A percentile compares a stretch with the other conserved stretches of the same genome.
phyloP scores from a whole-genome alignment of 2,113 vertebrate species.

The Triplophysa rosa region DNA sequence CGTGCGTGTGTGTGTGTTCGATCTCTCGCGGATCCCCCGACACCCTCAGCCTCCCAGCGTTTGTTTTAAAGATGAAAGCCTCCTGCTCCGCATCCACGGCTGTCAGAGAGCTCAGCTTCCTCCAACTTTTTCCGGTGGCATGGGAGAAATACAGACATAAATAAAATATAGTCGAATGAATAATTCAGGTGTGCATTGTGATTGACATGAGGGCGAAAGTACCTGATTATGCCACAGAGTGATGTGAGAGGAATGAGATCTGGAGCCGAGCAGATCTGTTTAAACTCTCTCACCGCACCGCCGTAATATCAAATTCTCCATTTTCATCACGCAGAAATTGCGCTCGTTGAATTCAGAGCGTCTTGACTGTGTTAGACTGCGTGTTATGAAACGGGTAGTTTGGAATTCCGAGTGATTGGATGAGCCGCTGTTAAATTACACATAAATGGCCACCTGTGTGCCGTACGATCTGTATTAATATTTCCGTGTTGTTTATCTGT shows the following conservation, averaged over 20 bases:
- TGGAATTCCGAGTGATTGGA: too few species aligned
- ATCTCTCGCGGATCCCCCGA: constrained; percentile 49
- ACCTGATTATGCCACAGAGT: constrained; percentile 69
- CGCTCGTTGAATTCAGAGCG: not conserved
- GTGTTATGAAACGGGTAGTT: not conserved
- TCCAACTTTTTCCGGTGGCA: constrained; percentile 72
- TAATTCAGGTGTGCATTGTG: constrained; percentile 75
- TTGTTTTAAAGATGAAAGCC: constrained; percentile 74
- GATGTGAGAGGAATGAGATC: constrained; percentile 70
- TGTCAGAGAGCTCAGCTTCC: constrained; percentile 67
- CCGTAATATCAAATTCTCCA: constrained; percentile 28
- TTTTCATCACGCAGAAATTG: constrained; percentile 17
- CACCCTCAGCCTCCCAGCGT: constrained; percentile 65
- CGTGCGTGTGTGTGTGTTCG: constrained; percentile 24
- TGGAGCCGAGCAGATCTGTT: constrained; percentile 30
- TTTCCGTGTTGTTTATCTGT: too few species aligned
- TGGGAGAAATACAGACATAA: constrained; percentile 77
- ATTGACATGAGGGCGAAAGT: constrained; percentile 73
- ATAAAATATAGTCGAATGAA: constrained; percentile 77
- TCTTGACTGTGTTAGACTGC: not conserved
- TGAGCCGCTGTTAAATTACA: too few species aligned
- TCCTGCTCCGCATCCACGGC: constrained; percentile 61
- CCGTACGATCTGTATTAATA: too few species aligned
- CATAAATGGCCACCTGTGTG: too few species aligned
- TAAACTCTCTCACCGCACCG: constrained; percentile 19